Base-by-base conservation (phyloP, 2,797 vertebrate genomes). In the Rachycentron canadum region DNA sequence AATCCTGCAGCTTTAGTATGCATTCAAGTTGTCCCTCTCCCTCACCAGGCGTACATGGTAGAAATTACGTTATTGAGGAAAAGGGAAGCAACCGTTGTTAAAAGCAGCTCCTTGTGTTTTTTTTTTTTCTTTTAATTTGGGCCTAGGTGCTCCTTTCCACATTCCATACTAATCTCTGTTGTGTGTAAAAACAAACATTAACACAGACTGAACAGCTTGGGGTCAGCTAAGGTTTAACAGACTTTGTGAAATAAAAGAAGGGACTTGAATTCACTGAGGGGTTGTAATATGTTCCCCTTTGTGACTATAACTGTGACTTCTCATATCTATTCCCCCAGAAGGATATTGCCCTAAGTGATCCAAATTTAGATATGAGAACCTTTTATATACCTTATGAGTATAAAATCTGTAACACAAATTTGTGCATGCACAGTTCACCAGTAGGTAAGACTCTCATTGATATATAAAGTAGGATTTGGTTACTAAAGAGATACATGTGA, bases 41-140 rank as follows among this genome's bases (percentile, higher is more conserved):
- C 62, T 78, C 71, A 66, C 59, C 67, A 68, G 72, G 61, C 58
- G 25, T 81, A 57, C 61, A 43, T 69, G 43, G 72, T 61, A 86
- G 50, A 81, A 90, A 76, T 81, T 74, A 68, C 52, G 64, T 83
- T 81, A 75, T 63, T 56, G 75, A 78, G 81, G 76, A 87, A 81
- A 86, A 58, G 40, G 69, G 73, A 89, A 84, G 71, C 63, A 82
- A 76, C 81, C 14, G 1, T 56, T 36, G 41, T 83, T 78, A 68
- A 69, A 86, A 74, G 43, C 57, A 68, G 80, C 66, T 68, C 36
- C 68, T 68, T 67, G 21, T 70, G 62, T 77, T 70, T 73, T 69
- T 57, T 76, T 52, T 58, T 32, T 3, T 32, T 32, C 7, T 32
- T 32, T 79, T 14, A 45, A 19, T 73, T 72, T 73, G 21, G 50